phyloP scores from a whole-genome alignment of 2,113 vertebrate genomes.

The Pongo abelii region DNA sequence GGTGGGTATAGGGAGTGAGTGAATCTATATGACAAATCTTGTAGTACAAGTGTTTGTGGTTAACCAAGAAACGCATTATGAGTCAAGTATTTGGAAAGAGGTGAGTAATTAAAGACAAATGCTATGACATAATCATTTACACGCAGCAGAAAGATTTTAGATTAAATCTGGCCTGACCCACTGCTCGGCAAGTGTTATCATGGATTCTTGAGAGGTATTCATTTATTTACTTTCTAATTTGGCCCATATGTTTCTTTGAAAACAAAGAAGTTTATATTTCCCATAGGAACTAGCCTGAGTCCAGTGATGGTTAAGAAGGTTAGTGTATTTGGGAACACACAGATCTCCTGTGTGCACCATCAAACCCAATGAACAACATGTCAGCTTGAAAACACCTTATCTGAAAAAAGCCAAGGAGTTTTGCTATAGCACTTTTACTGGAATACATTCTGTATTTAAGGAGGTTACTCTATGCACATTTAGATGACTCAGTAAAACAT shows the following conservation, averaged over 20 bases:
- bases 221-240: constrained; percentile 89
- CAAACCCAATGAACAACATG: constrained; percentile 39
- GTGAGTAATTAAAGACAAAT: constrained; percentile 91
- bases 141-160: constrained; percentile 85
- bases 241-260: constrained; percentile 85
- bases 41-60: constrained; percentile 90
- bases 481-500: neutral
- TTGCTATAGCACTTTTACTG: neutral
- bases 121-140: constrained; percentile 91
- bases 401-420: neutral
- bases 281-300: constrained; percentile 73
- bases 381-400: constrained; percentile 43
- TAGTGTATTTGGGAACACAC: constrained; percentile 65
- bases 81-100: constrained; percentile 88
- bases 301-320: constrained; percentile 72
- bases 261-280: constrained; percentile 77
- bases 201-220: constrained; percentile 83
- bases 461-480: neutral
- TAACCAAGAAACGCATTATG: constrained; percentile 87
- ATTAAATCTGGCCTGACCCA: constrained; percentile 87
- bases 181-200: constrained; percentile 90
- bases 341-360: constrained; percentile 57
- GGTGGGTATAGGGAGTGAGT: neutral
- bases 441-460: neutral
- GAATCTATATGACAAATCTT: constrained; percentile 87